phyloP scores from a whole-genome alignment of 2,888 invertebrate genomes.

The Harpalus rufipes region DNA sequence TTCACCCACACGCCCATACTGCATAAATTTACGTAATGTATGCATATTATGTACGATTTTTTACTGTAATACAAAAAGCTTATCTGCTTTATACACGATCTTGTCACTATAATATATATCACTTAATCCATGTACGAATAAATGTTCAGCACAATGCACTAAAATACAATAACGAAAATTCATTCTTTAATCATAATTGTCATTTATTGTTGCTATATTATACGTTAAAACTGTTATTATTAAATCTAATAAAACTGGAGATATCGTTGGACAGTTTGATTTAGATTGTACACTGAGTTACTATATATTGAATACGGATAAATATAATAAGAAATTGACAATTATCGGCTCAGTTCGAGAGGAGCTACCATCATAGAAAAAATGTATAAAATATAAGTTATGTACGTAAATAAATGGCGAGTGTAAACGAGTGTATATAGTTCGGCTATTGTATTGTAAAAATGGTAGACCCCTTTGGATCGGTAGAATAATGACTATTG shows the following conservation, averaged over 20 bases:
- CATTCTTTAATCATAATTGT: constrained; percentile 46
- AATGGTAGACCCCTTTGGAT: constrained; percentile 34
- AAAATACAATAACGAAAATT: constrained; percentile 49
- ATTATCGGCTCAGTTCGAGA: constrained; percentile 56
- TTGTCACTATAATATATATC: constrained; percentile 51
- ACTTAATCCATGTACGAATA: constrained; percentile 61
- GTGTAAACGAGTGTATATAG: constrained; percentile 21
- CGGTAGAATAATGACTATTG: constrained; percentile 54
- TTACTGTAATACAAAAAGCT: constrained; percentile 61
- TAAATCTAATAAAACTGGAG: constrained; percentile 37
- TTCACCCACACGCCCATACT: constrained; percentile 42
- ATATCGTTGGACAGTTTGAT: constrained; percentile 56
- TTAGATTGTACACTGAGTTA: constrained; percentile 45
- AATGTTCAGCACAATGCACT: constrained; percentile 66
- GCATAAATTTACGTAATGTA: constrained; percentile 50
- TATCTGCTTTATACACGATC: constrained; percentile 56
- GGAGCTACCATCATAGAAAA: constrained; percentile 14
- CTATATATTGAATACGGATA: constrained; percentile 36
- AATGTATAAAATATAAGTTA: not conserved
- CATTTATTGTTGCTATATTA: constrained; percentile 55
- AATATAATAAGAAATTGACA: constrained; percentile 58
- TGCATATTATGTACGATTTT: constrained; percentile 46
- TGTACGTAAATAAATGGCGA: not conserved
- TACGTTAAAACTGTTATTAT: constrained; percentile 24
- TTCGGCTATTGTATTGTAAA: constrained; percentile 35